A percentile compares a stretch with the other conserved stretches of the same genome.
These are phyloP conservation scores for Pocillopora meandrina DNA, from an alignment of 92 coral and sea anemone genomes.

Conservation along the genomic window DNA sequence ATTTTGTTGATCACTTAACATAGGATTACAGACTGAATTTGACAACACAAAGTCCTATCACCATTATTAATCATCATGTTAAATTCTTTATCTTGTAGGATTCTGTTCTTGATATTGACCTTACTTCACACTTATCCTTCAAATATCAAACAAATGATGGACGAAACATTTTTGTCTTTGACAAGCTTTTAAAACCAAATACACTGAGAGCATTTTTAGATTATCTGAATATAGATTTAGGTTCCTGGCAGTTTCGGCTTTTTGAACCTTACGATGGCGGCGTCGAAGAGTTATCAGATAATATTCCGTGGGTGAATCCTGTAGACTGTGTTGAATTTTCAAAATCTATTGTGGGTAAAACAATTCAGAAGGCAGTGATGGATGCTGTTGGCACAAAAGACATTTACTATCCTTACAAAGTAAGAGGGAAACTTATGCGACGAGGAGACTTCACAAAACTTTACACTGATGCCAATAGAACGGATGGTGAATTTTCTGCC, in stretches of 20 bases:
- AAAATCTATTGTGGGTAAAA: slow-evolving; percentile 59
- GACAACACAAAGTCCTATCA: too few species aligned
- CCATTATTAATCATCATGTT: too few species aligned
- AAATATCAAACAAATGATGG: slow-evolving; percentile 73
- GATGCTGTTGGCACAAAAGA: slow-evolving; percentile 68
- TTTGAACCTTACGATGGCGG: slow-evolving; percentile 85
- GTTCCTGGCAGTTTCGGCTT: slow-evolving; percentile 85
- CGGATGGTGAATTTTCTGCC: slow-evolving; percentile 82
- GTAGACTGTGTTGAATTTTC: slow-evolving; percentile 76
- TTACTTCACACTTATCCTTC: slow-evolving; percentile 61
- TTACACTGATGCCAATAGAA: slow-evolving; percentile 66
- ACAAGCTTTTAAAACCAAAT: slow-evolving; percentile 55
- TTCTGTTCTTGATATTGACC: slow-evolving; percentile 55
- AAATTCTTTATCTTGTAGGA: slow-evolving; percentile 39
- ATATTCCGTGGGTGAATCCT: slow-evolving; percentile 90
- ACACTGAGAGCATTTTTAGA: slow-evolving; percentile 44
- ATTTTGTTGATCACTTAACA: too few species aligned
- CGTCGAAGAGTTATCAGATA: slow-evolving; percentile 63
- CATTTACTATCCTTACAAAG: slow-evolving; percentile 80
- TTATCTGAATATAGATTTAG: slow-evolving; percentile 60
- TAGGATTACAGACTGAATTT: too few species aligned
- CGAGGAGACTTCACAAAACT: slow-evolving; percentile 88
- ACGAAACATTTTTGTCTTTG: slow-evolving; percentile 70
- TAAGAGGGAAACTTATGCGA: slow-evolving; percentile 78
- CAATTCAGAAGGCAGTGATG: slow-evolving; percentile 79